These are phyloP conservation scores for Gadopsis bispinosus DNA, from an alignment of 2,797 vertebrate genomes.

Conservation along the genomic window DNA sequence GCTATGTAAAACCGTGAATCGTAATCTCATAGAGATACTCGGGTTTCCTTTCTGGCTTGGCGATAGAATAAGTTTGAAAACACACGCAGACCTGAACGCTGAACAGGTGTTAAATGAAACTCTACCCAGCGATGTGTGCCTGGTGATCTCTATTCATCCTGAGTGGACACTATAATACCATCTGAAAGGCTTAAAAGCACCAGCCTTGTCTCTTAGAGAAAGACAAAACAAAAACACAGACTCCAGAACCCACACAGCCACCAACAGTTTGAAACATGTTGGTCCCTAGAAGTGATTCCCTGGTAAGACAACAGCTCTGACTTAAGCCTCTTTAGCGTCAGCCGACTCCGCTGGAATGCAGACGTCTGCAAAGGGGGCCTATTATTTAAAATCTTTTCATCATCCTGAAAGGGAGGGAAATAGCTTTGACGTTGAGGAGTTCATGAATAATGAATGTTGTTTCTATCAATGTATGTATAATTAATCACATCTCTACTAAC, in stretches of 20 bases:
- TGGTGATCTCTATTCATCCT: conserved; percentile 45
- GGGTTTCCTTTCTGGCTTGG: conserved; percentile 55
- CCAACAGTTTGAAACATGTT: conserved; percentile 58
- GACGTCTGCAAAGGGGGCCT: conserved; percentile 78
- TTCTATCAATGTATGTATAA: conserved; percentile 90
- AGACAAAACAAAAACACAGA: conserved; percentile 70
- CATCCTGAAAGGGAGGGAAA: conserved; percentile 81
- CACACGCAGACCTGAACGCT: conserved; percentile 31
- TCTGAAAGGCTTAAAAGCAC: conserved; percentile 68
- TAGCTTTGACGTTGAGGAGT: conserved; percentile 83
- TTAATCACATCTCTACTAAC: conserved; percentile 85
- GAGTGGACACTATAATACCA: conserved; percentile 53
- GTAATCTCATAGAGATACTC: conserved; percentile 68
- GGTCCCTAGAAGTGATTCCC: conserved; percentile 63
- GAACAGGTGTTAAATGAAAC: conserved; percentile 78
- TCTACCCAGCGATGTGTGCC: conserved; percentile 34
- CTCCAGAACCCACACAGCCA: conserved; percentile 62
- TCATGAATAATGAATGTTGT: conserved; percentile 85
- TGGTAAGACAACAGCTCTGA: conserved; percentile 70
- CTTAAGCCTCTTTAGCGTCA: conserved; percentile 76
- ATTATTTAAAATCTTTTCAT: conserved; percentile 88
- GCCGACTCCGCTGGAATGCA: conserved; percentile 79
- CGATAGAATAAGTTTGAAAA: conserved; percentile 50
- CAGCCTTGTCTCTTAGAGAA: conserved; percentile 60
- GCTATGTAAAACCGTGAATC: conserved; percentile 70